Percentiles rank a stretch among this genome's conserved stretches.
phyloP scores from a whole-genome alignment of 2,888 invertebrate species.

The Marasmarcha lunaedactyla region DNA sequence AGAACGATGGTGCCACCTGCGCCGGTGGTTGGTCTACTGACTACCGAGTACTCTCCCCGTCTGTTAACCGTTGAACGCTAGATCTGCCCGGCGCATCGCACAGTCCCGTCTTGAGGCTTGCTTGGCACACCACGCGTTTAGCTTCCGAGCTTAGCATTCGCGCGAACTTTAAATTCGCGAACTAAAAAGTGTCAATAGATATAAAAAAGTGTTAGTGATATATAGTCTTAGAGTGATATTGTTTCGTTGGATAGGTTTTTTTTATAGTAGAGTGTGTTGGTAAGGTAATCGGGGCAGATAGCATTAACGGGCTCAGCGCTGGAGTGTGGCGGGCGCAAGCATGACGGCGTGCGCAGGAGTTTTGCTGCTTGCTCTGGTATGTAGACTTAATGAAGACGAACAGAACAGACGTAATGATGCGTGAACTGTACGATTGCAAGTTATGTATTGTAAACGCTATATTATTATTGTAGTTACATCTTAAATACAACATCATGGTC shows the following conservation, averaged over 20 bases:
- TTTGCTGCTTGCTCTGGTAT: slow-evolving; percentile 55
- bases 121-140: slow-evolving; percentile 43
- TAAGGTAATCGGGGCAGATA: slow-evolving; percentile 69
- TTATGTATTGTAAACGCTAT: no score
- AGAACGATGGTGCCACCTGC: slow-evolving; percentile 60
- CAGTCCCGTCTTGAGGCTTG: slow-evolving; percentile 51
- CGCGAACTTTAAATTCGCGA: background rate
- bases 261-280: slow-evolving; percentile 27
- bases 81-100: slow-evolving; percentile 36
- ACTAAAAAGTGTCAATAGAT: slow-evolving; percentile 11
- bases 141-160: slow-evolving; percentile 4
- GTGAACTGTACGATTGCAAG: no score
- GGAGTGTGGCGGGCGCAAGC: slow-evolving; percentile 67
- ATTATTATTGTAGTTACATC: no score
- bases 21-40: slow-evolving; percentile 19
- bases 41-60: no score
- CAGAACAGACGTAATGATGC: no score
- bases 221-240: background rate
- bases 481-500: no score
- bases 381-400: slow-evolving; percentile 16
- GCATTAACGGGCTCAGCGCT: slow-evolving; percentile 66
- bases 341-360: slow-evolving; percentile 57
- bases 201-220: slow-evolving; percentile 14
- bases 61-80: background rate
- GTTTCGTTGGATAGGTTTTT: slow-evolving; percentile 27